These are phyloP conservation scores for Pelagia noctiluca DNA, from an alignment of 30 jellyfish, hydroid and myxozoan genomes.

Conservation along the genomic window DNA sequence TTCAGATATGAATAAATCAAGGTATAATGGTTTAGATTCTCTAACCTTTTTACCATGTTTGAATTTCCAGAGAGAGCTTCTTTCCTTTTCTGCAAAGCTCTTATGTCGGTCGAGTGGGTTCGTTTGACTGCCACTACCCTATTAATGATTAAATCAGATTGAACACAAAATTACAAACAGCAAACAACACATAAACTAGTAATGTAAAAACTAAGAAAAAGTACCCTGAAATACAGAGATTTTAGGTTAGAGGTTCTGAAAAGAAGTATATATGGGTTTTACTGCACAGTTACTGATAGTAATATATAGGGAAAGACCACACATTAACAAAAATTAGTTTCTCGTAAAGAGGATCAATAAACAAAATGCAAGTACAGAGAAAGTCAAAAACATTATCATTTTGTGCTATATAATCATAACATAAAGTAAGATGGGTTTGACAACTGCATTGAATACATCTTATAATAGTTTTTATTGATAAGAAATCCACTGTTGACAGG, in stretches of 20 bases:
- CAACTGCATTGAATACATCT: no score
- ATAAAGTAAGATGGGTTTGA: no score
- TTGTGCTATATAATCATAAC: no score
- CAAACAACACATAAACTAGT: neutral
- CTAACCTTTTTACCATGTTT: slow-evolving; percentile 71
- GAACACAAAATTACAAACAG: neutral
- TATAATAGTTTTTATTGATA: no score
- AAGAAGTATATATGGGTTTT: neutral
- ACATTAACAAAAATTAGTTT: no score
- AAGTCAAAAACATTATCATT: no score
- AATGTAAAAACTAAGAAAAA: no score
- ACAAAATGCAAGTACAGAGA: no score
- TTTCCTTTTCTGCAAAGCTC: slow-evolving; percentile 97
- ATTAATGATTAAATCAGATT: neutral
- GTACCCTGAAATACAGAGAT: neutral
- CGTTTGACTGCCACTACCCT: slow-evolving; percentile 72
- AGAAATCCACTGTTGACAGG: no score
- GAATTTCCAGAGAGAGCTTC: slow-evolving; percentile 75
- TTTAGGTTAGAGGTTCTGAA: neutral
- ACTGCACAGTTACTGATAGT: neutral
- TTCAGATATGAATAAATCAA: neutral
- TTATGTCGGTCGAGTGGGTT: slow-evolving; percentile 87
- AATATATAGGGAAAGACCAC: no score
- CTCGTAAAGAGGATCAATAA: no score
- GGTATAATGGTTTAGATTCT: neutral